Evolutionary conservation across 2,797 vertebrate species (phyloP).

Genomic region (Ataeniobius toweri): DNA sequence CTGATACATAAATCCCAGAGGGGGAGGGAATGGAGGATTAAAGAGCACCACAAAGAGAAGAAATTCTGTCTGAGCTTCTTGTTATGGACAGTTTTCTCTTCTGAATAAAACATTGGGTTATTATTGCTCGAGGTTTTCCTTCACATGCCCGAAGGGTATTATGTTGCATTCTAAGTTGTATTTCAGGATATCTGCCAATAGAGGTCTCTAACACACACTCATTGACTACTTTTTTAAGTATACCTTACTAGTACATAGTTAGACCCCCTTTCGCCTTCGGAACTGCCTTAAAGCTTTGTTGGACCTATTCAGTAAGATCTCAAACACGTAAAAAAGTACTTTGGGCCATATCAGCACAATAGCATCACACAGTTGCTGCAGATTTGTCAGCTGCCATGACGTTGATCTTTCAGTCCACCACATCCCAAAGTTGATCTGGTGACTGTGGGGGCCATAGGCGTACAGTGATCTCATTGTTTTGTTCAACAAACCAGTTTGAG

Average conservation of each 20-base stretch:
- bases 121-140: constrained; percentile 43
- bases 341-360: neutral
- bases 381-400: no score
- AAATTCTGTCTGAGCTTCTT: constrained; percentile 27
- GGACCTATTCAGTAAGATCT: neutral
- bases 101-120: constrained; percentile 48
- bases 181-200: constrained; percentile 67
- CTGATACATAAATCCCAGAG: constrained; percentile 41
- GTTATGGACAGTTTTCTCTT: constrained; percentile 32
- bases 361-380: neutral
- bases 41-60: constrained; percentile 9
- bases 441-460: no score
- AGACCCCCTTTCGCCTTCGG: neutral
- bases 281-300: neutral
- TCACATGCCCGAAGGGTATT: constrained; percentile 58
- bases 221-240: neutral
- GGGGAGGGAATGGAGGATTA: constrained; percentile 19
- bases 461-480: no score
- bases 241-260: neutral
- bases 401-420: no score
- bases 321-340: neutral
- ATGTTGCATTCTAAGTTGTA: constrained; percentile 55
- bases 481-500: no score
- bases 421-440: no score
- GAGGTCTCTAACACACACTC: constrained; percentile 49